These are phyloP conservation scores for Oasisia sp. DNA, from an alignment of 2,888 invertebrate species.

Conservation along the genomic window DNA sequence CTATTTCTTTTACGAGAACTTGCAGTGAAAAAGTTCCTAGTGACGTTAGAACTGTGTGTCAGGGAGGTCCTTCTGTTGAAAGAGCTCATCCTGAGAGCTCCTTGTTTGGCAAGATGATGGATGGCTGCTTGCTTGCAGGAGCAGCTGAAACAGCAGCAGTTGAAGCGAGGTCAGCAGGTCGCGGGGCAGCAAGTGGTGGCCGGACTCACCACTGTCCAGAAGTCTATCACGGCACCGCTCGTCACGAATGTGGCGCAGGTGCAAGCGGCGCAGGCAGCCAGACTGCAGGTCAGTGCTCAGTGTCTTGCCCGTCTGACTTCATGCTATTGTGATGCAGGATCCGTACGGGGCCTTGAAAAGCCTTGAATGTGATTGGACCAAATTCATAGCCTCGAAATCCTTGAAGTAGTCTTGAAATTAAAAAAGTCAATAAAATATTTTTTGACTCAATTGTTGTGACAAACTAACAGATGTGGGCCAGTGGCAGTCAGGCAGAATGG, in stretches of 20 bases:
- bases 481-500: too few species aligned
- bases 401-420: too few species aligned
- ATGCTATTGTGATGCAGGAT: neutral
- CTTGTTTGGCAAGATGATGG: neutral
- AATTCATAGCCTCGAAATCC: too few species aligned
- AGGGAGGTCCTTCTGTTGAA: neutral
- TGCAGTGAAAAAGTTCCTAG: too few species aligned
- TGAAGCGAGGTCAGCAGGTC: slow-evolving; percentile 33
- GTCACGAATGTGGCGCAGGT: slow-evolving; percentile 30
- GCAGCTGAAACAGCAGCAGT: slow-evolving; percentile 44
- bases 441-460: too few species aligned
- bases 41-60: too few species aligned
- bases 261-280: slow-evolving; percentile 26
- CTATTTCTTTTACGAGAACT: too few species aligned
- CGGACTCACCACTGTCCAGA: slow-evolving; percentile 30
- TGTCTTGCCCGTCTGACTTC: neutral
- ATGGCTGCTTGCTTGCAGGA: slow-evolving; percentile 29
- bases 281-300: neutral
- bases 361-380: too few species aligned
- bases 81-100: neutral
- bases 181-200: slow-evolving; percentile 25
- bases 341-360: too few species aligned
- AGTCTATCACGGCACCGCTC: slow-evolving; percentile 34
- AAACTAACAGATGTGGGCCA: too few species aligned
- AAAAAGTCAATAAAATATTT: too few species aligned